Base-by-base conservation (phyloP, 2,797 vertebrate genomes). In the Apogon hyalosoma region DNA sequence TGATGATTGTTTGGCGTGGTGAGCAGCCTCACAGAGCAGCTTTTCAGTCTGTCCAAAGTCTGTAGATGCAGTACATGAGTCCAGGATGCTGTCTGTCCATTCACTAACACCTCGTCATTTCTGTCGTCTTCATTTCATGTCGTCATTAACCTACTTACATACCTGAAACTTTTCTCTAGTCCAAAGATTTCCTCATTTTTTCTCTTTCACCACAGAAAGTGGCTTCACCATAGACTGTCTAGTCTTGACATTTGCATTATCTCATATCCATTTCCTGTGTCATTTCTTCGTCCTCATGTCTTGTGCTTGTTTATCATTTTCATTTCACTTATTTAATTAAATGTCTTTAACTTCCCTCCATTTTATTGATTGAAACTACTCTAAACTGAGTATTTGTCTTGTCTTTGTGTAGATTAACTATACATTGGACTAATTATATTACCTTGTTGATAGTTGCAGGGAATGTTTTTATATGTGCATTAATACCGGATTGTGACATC, bases 381-480 rank as follows among this genome's bases (percentile, higher is more conserved):
- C 64, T 63, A 60, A 58, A 45, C 3, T 77, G 48, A 76, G 11
- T 38, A 31, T 78, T 52, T 77, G 19, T 74, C 48, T 53, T 74
- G 12, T 63, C 38, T 82, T 4, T 72, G 55, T 87, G n/a, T 87
- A 77, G 39, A 68, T 75, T 63, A 60, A 24, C 43, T 67, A 6
- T 70, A 42, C 6, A 43, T 9, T 65, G 42, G 36, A 62, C 18
- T 82, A 13, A 28, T 69, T 70, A 14, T 77, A 2, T 50, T 62
- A 16, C 50, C 87, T 70, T 80, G 88, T 83, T 85, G 75, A 85
- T 92, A 87, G 74, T 85, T 74, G 67, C 46, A 68, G 84, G 84
- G 75, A 84, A 78, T 87, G 65, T 84, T 78, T 63, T 74, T 60
- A 1, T 73, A 16, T 33, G 33, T 83, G 41, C 19, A 21, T 70